These are phyloP conservation scores for Leucopsar rothschildi DNA, from an alignment of 2,113 vertebrate species.

Conservation along the genomic window DNA sequence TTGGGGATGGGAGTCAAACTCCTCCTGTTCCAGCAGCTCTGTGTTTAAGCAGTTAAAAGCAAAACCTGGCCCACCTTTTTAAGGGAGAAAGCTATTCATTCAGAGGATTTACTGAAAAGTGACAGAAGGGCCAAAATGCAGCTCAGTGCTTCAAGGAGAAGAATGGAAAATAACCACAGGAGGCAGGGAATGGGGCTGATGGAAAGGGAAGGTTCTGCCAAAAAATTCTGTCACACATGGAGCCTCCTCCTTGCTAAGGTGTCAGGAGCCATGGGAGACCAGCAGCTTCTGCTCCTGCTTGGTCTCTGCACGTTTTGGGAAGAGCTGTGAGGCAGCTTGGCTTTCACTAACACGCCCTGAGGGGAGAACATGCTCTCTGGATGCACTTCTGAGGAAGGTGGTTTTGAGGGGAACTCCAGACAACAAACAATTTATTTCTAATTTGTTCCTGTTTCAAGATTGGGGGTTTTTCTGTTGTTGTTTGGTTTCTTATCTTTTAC, in stretches of 20 bases:
- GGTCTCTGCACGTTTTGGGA: background rate
- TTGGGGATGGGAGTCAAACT: background rate
- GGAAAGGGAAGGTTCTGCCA: background rate
- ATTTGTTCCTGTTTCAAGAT: background rate
- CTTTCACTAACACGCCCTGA: background rate
- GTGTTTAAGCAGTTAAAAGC: background rate
- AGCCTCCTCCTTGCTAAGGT: background rate
- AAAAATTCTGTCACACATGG: background rate
- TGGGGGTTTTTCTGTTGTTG: background rate
- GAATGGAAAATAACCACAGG: background rate
- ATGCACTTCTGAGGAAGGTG: background rate
- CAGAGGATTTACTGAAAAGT: background rate
- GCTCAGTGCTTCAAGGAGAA: background rate
- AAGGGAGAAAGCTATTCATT: background rate
- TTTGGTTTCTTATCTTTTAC: background rate
- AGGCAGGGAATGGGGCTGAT: accelerated
- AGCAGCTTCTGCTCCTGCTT: background rate
- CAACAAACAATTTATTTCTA: background rate
- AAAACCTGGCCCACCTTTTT: background rate
- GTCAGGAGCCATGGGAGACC: background rate
- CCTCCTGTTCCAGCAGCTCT: background rate
- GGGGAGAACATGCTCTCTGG: background rate
- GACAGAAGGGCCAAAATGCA: background rate
- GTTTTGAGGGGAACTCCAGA: background rate
- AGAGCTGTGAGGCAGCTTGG: background rate